Evolutionary conservation across 2,113 vertebrate species (phyloP), one percentile per base, ranked within the genome.

Genomic region (Tachycineta bicolor): DNA sequence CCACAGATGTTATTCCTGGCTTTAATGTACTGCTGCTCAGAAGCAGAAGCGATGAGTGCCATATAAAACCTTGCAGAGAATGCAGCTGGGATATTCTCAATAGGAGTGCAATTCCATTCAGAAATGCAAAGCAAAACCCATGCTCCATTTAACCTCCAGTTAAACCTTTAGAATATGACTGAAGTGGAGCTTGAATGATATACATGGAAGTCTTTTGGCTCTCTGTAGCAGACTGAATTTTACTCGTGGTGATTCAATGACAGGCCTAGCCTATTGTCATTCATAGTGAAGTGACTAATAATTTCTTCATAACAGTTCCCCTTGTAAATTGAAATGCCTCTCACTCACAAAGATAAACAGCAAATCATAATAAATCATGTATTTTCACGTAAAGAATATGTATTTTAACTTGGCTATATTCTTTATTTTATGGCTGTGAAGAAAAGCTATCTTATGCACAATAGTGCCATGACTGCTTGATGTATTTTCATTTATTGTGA

Each of bases 71-170:
- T 55, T 70, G 4, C 5, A 5, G 10, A 34, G 13, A 31, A 67
- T 67, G 49, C 34, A 87, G 77, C 50, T 63, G 47, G 24, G 41
- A 44, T 84, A 68, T 56, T 92, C 53, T 87, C 44, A 71, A 47
- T 28, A 59, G 39, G 26, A 92, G 34, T 63, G 23, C 25, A 70
- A 11, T n/a, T 20, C 25, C 12, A 5, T 86, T 90, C 52, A 87
- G 80, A 91, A 91, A 81, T 55, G 31, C 34, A 75, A 83, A 83
- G 21, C 33, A 87, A 91, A 89, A 37, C 14, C 28, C 15, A 41
- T 75, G 31, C 13, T 67, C 26, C 41, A 78, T 83, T 84, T 90
- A 90, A 92, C 10, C 18, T 89, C 39, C 39, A 50, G 43, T 87
- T 81, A 92, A 70, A 55, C 6, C 34, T 17, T 71, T 41, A 12